A percentile compares a stretch with the other conserved stretches of the same genome.
phyloP scores from a whole-genome alignment of 2,113 vertebrate species.

The Sakesphorus luctuosus region DNA sequence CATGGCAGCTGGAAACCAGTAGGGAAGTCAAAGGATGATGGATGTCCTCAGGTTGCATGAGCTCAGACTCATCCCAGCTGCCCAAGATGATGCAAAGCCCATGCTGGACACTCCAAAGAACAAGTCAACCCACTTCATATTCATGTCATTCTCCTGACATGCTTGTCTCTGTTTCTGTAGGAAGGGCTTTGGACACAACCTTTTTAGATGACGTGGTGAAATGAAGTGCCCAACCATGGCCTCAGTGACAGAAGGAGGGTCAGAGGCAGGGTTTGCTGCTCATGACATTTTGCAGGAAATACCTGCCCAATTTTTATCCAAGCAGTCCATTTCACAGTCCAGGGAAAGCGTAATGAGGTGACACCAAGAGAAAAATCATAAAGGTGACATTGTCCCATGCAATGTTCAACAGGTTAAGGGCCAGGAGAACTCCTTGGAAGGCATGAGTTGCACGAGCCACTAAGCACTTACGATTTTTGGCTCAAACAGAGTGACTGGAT shows the following conservation, averaged over 20 bases:
- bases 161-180: background rate
- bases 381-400: background rate
- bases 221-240: accelerated
- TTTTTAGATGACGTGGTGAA: background rate
- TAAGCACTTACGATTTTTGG: background rate
- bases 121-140: background rate
- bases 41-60: background rate
- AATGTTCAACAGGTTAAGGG: background rate
- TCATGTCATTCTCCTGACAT: background rate
- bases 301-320: background rate
- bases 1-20: background rate
- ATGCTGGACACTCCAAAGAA: background rate
- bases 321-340: background rate
- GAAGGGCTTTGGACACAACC: background rate
- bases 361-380: background rate
- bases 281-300: background rate
- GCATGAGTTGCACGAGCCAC: background rate
- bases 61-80: accelerated
- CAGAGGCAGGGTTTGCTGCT: background rate
- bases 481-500: background rate
- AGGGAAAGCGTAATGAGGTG: background rate
- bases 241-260: background rate
- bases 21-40: background rate
- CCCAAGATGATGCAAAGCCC: background rate
- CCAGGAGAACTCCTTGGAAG: background rate